Conservation (phyloP, 2,888 invertebrate species). For the Eilema caniola region DNA sequence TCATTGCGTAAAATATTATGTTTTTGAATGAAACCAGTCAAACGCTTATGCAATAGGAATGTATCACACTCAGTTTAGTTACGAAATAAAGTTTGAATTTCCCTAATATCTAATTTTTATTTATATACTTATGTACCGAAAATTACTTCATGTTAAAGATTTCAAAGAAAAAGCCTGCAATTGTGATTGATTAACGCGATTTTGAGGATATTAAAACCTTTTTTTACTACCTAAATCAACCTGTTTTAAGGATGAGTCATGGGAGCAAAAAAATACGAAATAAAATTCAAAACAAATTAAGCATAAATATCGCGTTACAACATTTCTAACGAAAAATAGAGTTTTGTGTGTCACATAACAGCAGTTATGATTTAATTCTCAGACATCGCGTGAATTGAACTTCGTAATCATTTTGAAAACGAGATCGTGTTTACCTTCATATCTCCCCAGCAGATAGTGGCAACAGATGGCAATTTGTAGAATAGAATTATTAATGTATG, state of each 20-base stretch:
- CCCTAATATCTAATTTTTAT: not conserved
- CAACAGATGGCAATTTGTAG: no score
- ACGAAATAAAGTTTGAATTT: conserved; percentile 29
- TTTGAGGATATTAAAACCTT: conserved; percentile 18
- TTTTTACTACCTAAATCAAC: conserved; percentile 16
- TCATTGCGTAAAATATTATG: no score
- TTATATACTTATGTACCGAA: not conserved
- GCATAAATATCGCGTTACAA: no score
- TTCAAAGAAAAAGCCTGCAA: not conserved
- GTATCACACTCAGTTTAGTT: conserved; percentile 20
- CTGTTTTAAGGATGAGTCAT: conserved; percentile 19
- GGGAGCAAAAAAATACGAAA: conserved; percentile 9
- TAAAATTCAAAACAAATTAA: conserved; percentile 16
- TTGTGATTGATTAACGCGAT: not conserved
- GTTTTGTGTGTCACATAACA: conserved; percentile 33
- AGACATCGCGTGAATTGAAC: conserved; percentile 1
- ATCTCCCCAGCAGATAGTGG: not conserved
- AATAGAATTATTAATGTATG: no score
- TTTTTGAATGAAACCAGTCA: no score
- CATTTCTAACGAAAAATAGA: conserved; percentile 15
- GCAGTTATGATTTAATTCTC: conserved; percentile 36
- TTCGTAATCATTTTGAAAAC: conserved; percentile 25
- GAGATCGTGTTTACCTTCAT: conserved; percentile 28
- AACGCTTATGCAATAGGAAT: no score
- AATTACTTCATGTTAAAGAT: not conserved